These are phyloP conservation scores for Pogonocichla stellata DNA, from an alignment of 2,113 vertebrate species.

Conservation along the genomic window DNA sequence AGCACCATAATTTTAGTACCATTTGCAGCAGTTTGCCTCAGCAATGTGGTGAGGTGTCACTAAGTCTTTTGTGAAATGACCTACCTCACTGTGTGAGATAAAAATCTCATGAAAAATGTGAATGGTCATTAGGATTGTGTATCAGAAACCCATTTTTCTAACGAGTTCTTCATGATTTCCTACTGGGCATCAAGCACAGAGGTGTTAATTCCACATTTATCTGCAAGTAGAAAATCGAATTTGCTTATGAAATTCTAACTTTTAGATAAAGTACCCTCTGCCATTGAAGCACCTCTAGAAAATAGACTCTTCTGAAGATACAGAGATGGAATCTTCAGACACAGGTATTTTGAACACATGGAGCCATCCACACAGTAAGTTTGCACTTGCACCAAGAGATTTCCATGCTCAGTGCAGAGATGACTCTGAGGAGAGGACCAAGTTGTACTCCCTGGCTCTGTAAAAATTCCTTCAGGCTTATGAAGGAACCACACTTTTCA, in stretches of 20 bases:
- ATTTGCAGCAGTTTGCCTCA: neutral
- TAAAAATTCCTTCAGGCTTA: neutral
- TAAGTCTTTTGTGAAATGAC: neutral
- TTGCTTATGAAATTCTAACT: neutral
- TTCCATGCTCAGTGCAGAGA: neutral
- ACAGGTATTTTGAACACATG: neutral
- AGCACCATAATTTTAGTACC: neutral
- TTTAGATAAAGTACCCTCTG: neutral
- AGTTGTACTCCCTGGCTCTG: neutral
- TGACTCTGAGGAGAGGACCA: neutral
- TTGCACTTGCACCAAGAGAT: neutral
- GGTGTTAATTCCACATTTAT: neutral
- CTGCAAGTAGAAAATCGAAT: neutral
- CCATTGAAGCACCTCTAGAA: neutral
- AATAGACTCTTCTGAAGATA: neutral
- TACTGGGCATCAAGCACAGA: neutral
- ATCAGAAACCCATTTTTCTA: neutral
- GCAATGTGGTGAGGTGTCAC: neutral
- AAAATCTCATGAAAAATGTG: neutral
- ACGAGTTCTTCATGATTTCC: neutral
- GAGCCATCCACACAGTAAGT: neutral
- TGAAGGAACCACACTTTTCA: rapidly evolving
- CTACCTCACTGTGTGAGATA: neutral
- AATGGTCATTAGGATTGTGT: neutral
- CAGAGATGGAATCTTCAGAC: neutral